Percentiles rank a stretch among this genome's conserved stretches.
phyloP scores from a whole-genome alignment of 2,888 invertebrate genomes.

The Anorthoa munda region DNA sequence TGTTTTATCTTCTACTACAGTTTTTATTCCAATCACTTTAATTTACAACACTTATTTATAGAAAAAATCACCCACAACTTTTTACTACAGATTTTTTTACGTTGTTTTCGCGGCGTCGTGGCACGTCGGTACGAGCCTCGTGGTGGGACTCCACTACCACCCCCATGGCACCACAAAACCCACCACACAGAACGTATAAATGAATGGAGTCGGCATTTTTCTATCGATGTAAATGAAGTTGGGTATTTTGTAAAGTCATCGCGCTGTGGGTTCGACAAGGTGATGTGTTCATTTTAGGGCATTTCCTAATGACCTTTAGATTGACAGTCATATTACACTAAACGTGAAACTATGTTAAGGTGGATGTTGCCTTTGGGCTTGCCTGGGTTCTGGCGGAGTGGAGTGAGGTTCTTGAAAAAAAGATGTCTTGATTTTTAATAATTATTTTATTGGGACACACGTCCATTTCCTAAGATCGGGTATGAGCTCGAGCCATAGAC shows the following conservation, averaged over 20 bases:
- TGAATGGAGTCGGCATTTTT: slow-evolving; percentile 59
- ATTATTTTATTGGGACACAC: no score
- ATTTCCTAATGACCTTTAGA: not conserved
- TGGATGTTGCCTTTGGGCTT: no score
- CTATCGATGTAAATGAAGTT: slow-evolving; percentile 17
- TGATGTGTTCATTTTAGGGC: slow-evolving; percentile 17
- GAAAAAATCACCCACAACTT: not conserved
- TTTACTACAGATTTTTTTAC: slow-evolving; percentile 27
- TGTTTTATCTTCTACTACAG: not conserved
- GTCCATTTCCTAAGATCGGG: no score
- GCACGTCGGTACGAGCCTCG: slow-evolving; percentile 82
- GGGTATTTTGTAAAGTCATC: slow-evolving; percentile 23
- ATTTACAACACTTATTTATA: slow-evolving; percentile 9
- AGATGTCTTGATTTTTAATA: no score
- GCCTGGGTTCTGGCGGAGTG: no score
- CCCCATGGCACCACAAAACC: slow-evolving; percentile 71
- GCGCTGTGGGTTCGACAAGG: not conserved
- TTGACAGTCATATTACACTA: not conserved
- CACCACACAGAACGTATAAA: slow-evolving; percentile 63
- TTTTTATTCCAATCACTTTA: slow-evolving; percentile 27
- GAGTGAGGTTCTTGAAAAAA: no score
- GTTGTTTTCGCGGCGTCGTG: slow-evolving; percentile 65
- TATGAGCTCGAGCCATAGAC: no score
- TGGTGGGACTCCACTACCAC: slow-evolving; percentile 86
- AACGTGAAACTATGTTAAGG: no score